Percentiles rank a stretch among this genome's conserved stretches.
Evolutionary conservation across 1,140 invertebrate genomes (phyloP).

Genomic region (Drosophila ambigua): DNA sequence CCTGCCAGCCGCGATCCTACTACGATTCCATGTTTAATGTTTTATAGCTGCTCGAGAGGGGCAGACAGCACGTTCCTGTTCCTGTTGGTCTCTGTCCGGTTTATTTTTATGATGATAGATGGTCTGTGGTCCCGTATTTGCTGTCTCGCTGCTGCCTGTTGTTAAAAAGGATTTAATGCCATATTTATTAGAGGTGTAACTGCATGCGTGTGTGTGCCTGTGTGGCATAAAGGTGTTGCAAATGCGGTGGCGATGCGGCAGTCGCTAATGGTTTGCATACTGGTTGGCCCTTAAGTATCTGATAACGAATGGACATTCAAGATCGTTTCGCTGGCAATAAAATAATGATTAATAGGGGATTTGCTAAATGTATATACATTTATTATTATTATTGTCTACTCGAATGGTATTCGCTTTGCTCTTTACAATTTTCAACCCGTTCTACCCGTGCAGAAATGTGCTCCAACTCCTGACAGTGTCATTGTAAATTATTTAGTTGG

Average conservation of each 20-base stretch:
- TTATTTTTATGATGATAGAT: conserved; percentile 77
- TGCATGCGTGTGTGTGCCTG: conserved; percentile 8
- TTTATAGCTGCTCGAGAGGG: conserved; percentile 44
- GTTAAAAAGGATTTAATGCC: conserved; percentile 62
- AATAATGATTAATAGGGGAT: conserved; percentile 11
- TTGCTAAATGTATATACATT: neutral
- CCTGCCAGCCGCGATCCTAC: conserved; percentile 8
- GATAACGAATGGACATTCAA: conserved; percentile 11
- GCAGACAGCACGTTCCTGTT: conserved; percentile 23
- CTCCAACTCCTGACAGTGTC: no score
- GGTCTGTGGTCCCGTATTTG: conserved; percentile 43
- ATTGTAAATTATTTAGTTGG: no score
- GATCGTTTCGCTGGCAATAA: conserved; percentile 2
- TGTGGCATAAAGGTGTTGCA: conserved; percentile 16
- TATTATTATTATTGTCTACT: no score
- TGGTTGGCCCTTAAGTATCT: neutral
- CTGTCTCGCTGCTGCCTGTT: conserved; percentile 45
- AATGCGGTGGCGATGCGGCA: neutral
- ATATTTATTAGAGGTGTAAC: conserved; percentile 68
- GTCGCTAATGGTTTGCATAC: conserved; percentile 8
- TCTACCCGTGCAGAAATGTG: no score
- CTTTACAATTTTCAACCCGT: no score
- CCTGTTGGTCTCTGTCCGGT: conserved; percentile 52
- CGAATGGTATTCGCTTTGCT: no score
- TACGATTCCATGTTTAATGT: conserved; percentile 67